Conservation (phyloP, 2,888 invertebrate species). For the Tribolium freemani region DNA sequence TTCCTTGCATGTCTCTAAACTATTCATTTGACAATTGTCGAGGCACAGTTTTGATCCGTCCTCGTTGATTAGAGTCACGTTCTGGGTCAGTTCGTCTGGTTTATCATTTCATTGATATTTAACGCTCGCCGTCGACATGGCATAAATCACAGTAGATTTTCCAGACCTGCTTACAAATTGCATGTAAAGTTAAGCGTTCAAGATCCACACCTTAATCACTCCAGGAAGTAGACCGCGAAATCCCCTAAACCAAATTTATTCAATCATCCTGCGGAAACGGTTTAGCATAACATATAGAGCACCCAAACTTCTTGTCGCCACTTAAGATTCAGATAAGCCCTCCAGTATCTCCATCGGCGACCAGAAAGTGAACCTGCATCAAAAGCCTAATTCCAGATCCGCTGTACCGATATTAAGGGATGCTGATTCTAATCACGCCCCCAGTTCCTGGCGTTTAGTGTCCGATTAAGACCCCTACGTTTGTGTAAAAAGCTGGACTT, state of each 20-base stretch:
- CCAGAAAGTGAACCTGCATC: conserved; percentile 19
- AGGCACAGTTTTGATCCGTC: conserved; percentile 4
- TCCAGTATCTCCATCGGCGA: conserved; percentile 19
- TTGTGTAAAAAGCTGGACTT: conserved; percentile 6
- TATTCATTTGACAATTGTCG: no score
- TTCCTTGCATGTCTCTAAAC: no score
- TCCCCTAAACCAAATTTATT: conserved; percentile 24
- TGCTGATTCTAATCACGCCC: conserved; percentile 40
- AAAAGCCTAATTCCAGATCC: conserved; percentile 32
- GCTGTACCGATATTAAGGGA: conserved; percentile 14
- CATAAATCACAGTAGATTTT: conserved; percentile 9
- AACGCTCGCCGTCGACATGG: conserved; percentile 8
- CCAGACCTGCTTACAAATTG: conserved; percentile 19
- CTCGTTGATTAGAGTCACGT: conserved; percentile 12
- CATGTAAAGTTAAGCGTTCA: conserved; percentile 5
- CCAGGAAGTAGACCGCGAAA: conserved; percentile 9
- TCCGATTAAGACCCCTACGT: conserved; percentile 32
- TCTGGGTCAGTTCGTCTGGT: conserved; percentile 18
- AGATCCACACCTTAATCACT: conserved; percentile 23
- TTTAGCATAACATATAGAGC: conserved; percentile 9
- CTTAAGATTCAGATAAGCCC: conserved; percentile 32
- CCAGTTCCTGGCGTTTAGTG: conserved; percentile 28
- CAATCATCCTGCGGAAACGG: conserved; percentile 21
- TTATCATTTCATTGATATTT: conserved; percentile 25
- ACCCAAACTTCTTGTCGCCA: conserved; percentile 33